Evolutionary conservation across 2,888 invertebrate species (phyloP).

Genomic region (Trissonchulus sp.): DNA sequence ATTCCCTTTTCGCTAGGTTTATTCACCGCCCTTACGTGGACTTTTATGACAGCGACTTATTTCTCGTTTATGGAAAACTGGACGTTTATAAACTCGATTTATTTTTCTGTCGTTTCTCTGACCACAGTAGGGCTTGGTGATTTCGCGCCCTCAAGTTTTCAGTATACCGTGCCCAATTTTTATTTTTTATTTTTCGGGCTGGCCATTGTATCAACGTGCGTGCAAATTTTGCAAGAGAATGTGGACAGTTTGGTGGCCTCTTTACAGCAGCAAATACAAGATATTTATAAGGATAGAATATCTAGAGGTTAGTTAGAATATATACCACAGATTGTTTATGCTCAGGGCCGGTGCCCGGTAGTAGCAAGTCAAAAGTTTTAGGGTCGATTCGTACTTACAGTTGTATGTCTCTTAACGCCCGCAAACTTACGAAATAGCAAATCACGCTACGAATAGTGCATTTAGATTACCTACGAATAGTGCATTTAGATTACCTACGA

Average conservation of each 20-base stretch:
- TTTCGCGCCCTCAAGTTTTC: constrained; percentile 8
- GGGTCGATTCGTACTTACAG: too few species aligned
- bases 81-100: not conserved
- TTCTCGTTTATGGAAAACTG: constrained; percentile 10
- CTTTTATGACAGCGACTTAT: constrained; percentile 12
- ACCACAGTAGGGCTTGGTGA: constrained; percentile 24
- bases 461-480: too few species aligned
- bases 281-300: constrained; percentile 12
- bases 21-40: constrained; percentile 12
- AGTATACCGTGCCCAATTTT: constrained; percentile 6
- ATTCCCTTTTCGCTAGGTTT: constrained; percentile 17
- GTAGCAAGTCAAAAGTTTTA: too few species aligned
- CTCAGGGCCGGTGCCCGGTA: too few species aligned
- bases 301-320: not conserved
- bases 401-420: too few species aligned
- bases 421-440: too few species aligned
- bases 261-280: constrained; percentile 11
- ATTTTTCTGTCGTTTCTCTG: constrained; percentile 10
- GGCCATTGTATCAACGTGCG: constrained; percentile 21
- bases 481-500: too few species aligned
- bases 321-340: too few species aligned
- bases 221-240: constrained; percentile 22
- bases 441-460: too few species aligned
- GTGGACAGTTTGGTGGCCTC: not conserved
- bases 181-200: constrained; percentile 17